Percentiles rank a stretch among this genome's conserved stretches.
Conservation (phyloP, 2,797 vertebrate genomes). For the Syncerus caffer region DNA sequence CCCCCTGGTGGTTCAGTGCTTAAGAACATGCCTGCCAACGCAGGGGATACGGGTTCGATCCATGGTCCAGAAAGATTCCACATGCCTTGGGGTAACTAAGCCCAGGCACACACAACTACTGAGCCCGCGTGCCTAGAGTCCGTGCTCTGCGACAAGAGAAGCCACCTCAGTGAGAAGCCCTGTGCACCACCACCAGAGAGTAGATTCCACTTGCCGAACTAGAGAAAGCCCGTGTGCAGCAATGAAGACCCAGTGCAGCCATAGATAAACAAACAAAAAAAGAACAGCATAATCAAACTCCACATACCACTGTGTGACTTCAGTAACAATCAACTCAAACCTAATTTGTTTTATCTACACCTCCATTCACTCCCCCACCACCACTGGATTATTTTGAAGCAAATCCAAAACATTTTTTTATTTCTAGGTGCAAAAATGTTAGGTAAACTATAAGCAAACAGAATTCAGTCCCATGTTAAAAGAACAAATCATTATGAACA, state of each 20-base stretch:
- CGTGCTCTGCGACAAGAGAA: fast-evolving
- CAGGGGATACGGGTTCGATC: not conserved
- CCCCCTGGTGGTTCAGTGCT: not conserved
- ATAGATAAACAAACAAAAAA: not conserved
- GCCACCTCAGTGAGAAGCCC: not conserved
- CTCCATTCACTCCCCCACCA: not conserved
- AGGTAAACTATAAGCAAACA: not conserved
- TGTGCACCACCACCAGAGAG: not conserved
- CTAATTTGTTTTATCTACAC: not conserved
- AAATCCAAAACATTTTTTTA: not conserved
- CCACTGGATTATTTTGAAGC: not conserved
- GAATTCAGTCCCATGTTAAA: not conserved
- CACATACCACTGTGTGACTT: not conserved
- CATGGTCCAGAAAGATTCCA: not conserved
- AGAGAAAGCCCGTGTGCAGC: not conserved
- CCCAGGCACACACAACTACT: not conserved
- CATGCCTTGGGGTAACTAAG: not conserved
- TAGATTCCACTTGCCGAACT: not conserved
- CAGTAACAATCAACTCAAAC: not conserved
- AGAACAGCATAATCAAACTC: not conserved
- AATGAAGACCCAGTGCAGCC: not conserved
- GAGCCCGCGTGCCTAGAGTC: not conserved
- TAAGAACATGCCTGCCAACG: not conserved
- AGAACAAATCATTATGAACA: not conserved
- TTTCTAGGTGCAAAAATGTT: not conserved